These are phyloP conservation scores for Aphidius gifuensis DNA, from an alignment of 1,140 invertebrate genomes.

Conservation along the genomic window DNA sequence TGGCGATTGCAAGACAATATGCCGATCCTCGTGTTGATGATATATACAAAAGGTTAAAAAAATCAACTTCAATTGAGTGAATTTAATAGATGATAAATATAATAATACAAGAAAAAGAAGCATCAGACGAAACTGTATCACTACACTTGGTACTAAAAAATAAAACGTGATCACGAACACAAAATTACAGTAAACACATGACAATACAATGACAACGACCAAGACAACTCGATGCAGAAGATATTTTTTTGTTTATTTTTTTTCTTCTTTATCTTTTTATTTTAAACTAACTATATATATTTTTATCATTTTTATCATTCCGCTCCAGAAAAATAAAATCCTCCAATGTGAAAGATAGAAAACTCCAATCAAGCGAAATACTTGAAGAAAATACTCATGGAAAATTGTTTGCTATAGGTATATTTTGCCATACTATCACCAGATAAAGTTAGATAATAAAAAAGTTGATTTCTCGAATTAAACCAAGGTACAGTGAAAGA, in stretches of 20 bases:
- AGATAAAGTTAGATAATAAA: too few species aligned
- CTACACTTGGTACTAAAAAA: background rate
- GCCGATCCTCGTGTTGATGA: too few species aligned
- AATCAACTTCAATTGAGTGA: slow-evolving; percentile 10
- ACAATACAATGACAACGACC: background rate
- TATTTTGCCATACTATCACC: too few species aligned
- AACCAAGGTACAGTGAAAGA: too few species aligned
- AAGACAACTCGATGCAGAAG: slow-evolving; percentile 1
- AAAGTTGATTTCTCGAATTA: too few species aligned
- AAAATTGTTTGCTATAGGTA: too few species aligned
- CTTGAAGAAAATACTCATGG: background rate
- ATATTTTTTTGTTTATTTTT: slow-evolving; percentile 9
- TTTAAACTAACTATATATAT: background rate
- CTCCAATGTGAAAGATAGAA: slow-evolving; percentile 11
- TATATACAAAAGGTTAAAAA: background rate
- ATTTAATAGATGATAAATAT: slow-evolving; percentile 2
- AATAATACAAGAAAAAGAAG: background rate
- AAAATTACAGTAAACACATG: slow-evolving; percentile 16
- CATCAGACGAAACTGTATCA: slow-evolving; percentile 8
- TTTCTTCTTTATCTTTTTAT: background rate
- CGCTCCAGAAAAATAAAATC: slow-evolving; percentile 1
- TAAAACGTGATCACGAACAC: slow-evolving; percentile 14
- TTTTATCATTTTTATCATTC: slow-evolving; percentile 13
- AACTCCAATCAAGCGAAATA: slow-evolving; percentile 20
- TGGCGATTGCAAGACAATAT: too few species aligned